Conservation (phyloP, 2,113 vertebrate genomes). For the Cyprinodon variegatus region DNA sequence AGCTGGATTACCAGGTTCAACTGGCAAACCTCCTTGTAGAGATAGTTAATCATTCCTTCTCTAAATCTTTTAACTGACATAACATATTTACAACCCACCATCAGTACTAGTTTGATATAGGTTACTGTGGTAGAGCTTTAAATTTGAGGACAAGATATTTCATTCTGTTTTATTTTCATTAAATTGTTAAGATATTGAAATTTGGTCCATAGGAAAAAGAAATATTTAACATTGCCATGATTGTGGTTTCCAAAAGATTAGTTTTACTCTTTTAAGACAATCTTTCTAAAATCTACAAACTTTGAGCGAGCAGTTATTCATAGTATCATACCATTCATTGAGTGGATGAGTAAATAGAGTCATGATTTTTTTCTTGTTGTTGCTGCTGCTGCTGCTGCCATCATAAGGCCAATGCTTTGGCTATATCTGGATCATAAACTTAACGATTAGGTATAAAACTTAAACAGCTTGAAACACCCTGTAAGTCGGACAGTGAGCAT, state of each 20-base stretch:
- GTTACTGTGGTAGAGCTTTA: neutral
- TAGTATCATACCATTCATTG: too few relatives aligned
- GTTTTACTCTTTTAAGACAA: neutral
- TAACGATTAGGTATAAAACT: too few relatives aligned
- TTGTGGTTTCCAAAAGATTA: neutral
- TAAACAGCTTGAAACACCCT: too few relatives aligned
- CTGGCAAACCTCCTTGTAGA: slow-evolving; percentile 6
- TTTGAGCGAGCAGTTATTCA: neutral
- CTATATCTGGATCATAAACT: too few relatives aligned
- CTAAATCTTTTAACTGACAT: neutral
- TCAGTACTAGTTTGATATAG: neutral
- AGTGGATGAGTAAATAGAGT: too few relatives aligned
- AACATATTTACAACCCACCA: neutral
- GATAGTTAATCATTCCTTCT: neutral
- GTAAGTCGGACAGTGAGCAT: too few relatives aligned
- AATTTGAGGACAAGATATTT: neutral
- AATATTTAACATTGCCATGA: neutral
- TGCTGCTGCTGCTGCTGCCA: too few relatives aligned
- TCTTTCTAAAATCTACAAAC: neutral
- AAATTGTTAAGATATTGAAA: neutral
- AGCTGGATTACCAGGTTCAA: slow-evolving; percentile 9
- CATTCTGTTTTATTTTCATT: slow-evolving; percentile 8
- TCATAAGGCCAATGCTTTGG: too few relatives aligned
- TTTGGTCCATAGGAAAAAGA: neutral
- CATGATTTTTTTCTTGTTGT: too few relatives aligned